Percentiles rank a stretch among this genome's conserved stretches.
Evolutionary conservation across 2,888 invertebrate genomes (phyloP).

Genomic region (Agrochola lychnidis): DNA sequence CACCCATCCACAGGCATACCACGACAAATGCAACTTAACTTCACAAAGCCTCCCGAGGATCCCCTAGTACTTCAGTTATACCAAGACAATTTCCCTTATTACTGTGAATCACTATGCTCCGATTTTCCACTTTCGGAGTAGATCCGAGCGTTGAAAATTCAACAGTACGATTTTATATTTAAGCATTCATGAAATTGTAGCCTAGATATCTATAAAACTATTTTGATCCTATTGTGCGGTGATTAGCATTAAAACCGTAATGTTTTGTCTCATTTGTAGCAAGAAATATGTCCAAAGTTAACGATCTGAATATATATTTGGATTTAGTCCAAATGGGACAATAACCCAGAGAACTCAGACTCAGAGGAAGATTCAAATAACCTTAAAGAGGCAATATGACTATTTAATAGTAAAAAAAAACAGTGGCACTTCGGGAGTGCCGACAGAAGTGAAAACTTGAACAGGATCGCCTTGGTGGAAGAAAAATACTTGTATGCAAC

Average conservation of each 20-base stretch:
- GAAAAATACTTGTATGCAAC: too few species aligned
- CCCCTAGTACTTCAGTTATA: background rate
- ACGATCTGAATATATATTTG: slow-evolving; percentile 51
- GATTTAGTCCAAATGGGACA: slow-evolving; percentile 59
- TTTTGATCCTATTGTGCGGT: background rate
- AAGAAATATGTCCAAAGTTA: slow-evolving; percentile 49
- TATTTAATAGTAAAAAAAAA: background rate
- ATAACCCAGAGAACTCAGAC: slow-evolving; percentile 39
- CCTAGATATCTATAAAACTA: background rate
- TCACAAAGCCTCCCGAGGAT: background rate
- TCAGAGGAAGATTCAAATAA: slow-evolving; percentile 21
- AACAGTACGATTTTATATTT: background rate
- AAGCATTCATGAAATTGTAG: background rate
- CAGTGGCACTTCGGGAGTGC: too few species aligned
- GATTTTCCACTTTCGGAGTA: background rate
- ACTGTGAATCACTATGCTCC: background rate
- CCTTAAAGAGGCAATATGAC: slow-evolving; percentile 1
- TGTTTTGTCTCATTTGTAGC: slow-evolving; percentile 48
- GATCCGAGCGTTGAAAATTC: background rate
- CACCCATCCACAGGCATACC: background rate
- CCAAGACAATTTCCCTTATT: background rate
- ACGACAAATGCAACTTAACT: background rate
- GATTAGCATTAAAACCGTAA: slow-evolving; percentile 36
- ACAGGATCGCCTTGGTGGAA: too few species aligned
- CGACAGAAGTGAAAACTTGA: too few species aligned